phyloP scores from a whole-genome alignment of 2,888 invertebrate species.

The Punctoribates punctum region DNA sequence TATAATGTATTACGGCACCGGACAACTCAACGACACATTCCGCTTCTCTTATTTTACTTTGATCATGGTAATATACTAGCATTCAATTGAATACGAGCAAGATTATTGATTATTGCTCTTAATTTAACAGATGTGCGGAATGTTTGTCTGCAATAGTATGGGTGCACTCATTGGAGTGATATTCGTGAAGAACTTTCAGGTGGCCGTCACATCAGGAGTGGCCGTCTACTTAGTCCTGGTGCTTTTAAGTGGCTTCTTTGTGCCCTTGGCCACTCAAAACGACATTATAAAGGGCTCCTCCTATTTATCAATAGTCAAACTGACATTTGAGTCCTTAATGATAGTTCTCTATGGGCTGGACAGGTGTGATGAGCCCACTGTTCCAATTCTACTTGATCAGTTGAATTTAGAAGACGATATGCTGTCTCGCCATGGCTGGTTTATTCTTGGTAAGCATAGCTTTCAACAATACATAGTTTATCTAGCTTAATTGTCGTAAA shows the following conservation, averaged over 20 bases:
- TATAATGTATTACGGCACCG: slow-evolving; percentile 3
- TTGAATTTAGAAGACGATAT: not conserved
- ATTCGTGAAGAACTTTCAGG: not conserved
- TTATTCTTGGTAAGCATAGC: not conserved
- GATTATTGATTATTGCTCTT: not conserved
- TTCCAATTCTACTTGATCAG: not conserved
- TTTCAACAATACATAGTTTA: not conserved
- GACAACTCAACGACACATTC: not conserved
- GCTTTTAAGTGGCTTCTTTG: slow-evolving; percentile 17
- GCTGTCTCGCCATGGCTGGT: not conserved
- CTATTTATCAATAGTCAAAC: not conserved
- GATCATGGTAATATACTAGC: not conserved
- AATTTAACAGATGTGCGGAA: not conserved
- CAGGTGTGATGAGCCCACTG: not conserved
- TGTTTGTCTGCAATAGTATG: not conserved
- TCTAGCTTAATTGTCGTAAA: not conserved
- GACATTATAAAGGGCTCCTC: not conserved
- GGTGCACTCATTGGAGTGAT: not conserved
- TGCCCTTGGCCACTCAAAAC: not conserved
- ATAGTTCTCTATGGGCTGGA: not conserved
- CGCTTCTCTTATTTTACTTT: not conserved
- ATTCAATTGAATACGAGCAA: not conserved
- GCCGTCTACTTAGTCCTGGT: not conserved
- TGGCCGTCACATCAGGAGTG: not conserved
- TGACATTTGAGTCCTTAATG: not conserved